Conservation (phyloP, 2,797 vertebrate genomes). For the Lagodon rhomboides region DNA sequence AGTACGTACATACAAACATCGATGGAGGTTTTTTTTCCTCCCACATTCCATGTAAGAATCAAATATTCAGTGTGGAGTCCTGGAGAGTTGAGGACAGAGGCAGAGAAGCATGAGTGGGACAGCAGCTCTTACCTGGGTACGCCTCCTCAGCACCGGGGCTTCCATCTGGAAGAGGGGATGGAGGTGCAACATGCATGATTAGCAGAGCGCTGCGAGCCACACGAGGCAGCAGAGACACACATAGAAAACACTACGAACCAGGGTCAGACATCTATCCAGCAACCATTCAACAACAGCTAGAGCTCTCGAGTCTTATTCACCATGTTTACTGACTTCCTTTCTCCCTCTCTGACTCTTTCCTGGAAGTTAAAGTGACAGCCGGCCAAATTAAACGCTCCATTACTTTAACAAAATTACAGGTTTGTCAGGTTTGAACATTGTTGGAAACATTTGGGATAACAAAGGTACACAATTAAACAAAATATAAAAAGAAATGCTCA, state of each 20-base stretch:
- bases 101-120: constrained; percentile 73
- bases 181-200: constrained; percentile 95
- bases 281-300: background rate
- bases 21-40: no score
- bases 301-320: no score
- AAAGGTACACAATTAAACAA: no score
- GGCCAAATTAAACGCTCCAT: no score
- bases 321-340: no score
- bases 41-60: background rate
- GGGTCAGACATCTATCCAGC: constrained; percentile 36
- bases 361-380: no score
- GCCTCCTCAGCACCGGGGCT: constrained; percentile 92
- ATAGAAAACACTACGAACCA: constrained; percentile 56
- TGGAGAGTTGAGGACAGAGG: background rate
- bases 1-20: no score
- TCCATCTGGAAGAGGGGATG: constrained; percentile 93
- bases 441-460: no score
- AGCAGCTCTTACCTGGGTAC: constrained; percentile 92
- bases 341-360: no score
- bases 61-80: background rate
- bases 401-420: no score
- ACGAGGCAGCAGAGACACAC: constrained; percentile 80
- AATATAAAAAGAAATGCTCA: no score
- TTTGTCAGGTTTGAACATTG: no score
- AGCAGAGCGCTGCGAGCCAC: constrained; percentile 86